Percentiles rank a stretch among this genome's conserved stretches.
Conservation (phyloP, 2,797 vertebrate species). For the Artibeus lituratus region DNA sequence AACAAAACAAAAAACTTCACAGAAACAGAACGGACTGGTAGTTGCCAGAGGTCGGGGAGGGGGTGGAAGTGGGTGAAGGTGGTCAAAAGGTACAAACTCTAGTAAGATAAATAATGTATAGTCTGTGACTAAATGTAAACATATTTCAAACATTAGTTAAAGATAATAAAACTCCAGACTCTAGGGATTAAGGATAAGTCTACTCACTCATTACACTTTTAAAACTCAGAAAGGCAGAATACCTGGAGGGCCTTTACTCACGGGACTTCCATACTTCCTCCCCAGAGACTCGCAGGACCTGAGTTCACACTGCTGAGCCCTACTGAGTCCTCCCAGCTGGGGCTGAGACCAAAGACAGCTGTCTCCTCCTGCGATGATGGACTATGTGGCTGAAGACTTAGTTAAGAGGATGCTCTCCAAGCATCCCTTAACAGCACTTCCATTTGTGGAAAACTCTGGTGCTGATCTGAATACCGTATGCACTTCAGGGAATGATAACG, state of each 20-base stretch:
- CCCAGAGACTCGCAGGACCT: neutral
- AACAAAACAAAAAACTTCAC: neutral
- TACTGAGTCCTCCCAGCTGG: neutral
- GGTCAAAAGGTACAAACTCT: neutral
- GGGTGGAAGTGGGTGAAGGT: neutral
- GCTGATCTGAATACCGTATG: neutral
- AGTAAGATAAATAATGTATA: neutral
- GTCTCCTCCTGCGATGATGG: neutral
- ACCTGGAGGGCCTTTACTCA: neutral
- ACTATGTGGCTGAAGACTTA: neutral
- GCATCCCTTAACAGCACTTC: neutral
- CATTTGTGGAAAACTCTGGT: neutral
- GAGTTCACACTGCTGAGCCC: rapidly evolving
- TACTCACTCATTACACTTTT: neutral
- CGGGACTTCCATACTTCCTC: neutral
- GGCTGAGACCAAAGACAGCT: neutral
- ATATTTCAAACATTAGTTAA: neutral
- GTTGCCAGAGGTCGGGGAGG: neutral
- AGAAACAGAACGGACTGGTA: neutral
- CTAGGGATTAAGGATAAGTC: neutral
- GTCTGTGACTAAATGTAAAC: neutral
- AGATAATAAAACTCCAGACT: neutral
- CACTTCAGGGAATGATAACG: neutral
- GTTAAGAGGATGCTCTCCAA: neutral
- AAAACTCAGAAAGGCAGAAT: neutral